Base-by-base conservation (phyloP, 2,888 invertebrate genomes). In the Malthinus flaveolus region DNA sequence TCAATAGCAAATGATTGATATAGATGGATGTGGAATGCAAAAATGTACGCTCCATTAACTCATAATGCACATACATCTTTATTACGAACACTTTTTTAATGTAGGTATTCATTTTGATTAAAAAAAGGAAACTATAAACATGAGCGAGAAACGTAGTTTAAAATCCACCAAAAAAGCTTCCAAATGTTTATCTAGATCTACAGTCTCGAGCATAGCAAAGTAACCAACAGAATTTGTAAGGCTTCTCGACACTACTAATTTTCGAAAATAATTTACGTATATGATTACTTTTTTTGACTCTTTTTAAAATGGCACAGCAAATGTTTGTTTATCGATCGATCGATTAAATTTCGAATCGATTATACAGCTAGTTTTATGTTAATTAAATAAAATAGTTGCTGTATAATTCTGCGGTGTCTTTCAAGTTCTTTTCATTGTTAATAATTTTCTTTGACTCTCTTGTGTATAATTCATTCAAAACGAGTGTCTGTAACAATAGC, bases 381-480 rank as follows among this genome's bases (percentile, higher is more conserved):
- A 42, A 42, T 42, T 42, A 42, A 42, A 42, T 42, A 13, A 42
- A 42, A 42, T 42, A 42, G 39, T 42, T 42, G 39, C 39, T 42
- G 39, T 42, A 42, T 42, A 42, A 42, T 42, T 42, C 39, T 42
- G 39, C 39, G 39, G 39, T 42, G 12, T 42, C 39, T 42, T 42
- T 42, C 13, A 42, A 15, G 39, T 15, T 23, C 3, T 9, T 42
- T 42, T 23, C 39, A 42, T 42, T 42, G 39, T 42, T 42, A 23
- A 23, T 42, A 15, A 42, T 42, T 15, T 42, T 42, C 39, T 42
- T 42, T 15, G 23, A 42, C 39, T 42, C 39, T 15, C 39, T 42
- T 57, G 23, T 52, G 52, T 57, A 47, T 44, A 56, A 57, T 48
- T 48, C 52, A 52, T 57, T 39, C 45, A 52, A 31, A 52, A 45